A percentile compares a stretch with the other conserved stretches of the same genome.
These are phyloP conservation scores for Zygothrica quintamaculata DNA, from an alignment of 2,888 invertebrate species.

Conservation along the genomic window DNA sequence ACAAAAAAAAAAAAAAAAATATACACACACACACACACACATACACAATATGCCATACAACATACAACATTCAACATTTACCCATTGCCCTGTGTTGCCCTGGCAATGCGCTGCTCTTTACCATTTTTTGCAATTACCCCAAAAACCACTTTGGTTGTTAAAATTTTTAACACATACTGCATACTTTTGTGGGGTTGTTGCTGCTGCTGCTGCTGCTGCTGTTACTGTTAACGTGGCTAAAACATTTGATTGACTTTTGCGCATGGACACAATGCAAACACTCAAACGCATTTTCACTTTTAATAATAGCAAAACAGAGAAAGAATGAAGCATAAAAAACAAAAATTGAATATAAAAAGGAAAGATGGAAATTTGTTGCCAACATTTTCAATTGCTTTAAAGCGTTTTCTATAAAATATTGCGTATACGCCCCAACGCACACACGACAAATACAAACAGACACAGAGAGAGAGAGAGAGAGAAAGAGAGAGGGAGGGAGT, in stretches of 20 bases:
- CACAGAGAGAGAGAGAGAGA: too few species aligned
- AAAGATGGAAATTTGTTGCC: too few species aligned
- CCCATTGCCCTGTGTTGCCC: conserved; percentile 30
- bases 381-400: conserved; percentile 57
- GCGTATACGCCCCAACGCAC: conserved; percentile 64
- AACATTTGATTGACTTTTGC: conserved; percentile 63
- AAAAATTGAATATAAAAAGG: conserved; percentile 25
- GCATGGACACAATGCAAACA: conserved; percentile 42
- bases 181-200: conserved; percentile 37
- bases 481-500: too few species aligned
- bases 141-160: conserved; percentile 61
- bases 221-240: conserved; percentile 56
- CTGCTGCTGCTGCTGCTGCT: conserved; percentile 25
- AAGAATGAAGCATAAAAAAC: too few species aligned
- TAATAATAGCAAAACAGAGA: conserved; percentile 49
- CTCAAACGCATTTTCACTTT: conserved; percentile 51
- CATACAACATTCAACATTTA: conserved; percentile 1
- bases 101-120: conserved; percentile 52
- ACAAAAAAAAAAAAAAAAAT: conserved; percentile 4
- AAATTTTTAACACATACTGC: conserved; percentile 65
- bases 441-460: too few species aligned
- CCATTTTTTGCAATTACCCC: conserved; percentile 58
- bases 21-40: neutral
- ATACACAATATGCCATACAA: neutral
- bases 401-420: conserved; percentile 62